Base-by-base conservation (phyloP, 2,113 vertebrate genomes). In the Neodon shergylaensis region DNA sequence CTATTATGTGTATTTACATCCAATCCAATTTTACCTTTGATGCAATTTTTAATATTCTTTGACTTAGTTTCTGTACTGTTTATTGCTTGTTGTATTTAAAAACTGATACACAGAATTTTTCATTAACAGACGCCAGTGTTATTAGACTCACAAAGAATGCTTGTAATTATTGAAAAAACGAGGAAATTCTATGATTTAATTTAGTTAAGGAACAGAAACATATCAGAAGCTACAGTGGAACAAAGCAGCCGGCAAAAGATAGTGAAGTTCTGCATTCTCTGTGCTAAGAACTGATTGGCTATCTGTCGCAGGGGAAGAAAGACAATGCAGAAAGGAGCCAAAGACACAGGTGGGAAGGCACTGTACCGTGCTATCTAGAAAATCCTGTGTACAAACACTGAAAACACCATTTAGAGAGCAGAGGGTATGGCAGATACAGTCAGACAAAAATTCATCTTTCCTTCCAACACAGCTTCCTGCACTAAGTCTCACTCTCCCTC, bases 21-120 rank as follows among this genome's bases (percentile, higher is more conserved):
- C 58, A 81, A 19, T 92, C 19, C 58, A 39, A 79, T 28, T 68
- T 93, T 19, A 58, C 31, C n/a, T 74, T 39, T 21, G 7, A 77
- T 90, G 10, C 3, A 88, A 76, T 61, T 19, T 81, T 94, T 21
- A 95, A 78, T 44, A 31, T 12, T 81, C 26, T 96, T n/a, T 90
- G 26, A 91, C 61, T 92, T 89, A 86, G 61, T 87, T 92, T 58
- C 16, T 9, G 28, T 85, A 22, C 21, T 89, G 39, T 73, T 78
- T 28, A 63, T 11, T 78, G 3, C 78, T 85, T 7, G 44, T 68
- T 49, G 2, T 14, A 52, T 85, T 84, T 91, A 42, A 83, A 61
- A 61, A 42, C 12, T 8, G 5, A 61, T 8, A 39, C 8, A 61
- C 36, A 82, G 22, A 93, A 61, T 8, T 77, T 49, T 54, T 79